A percentile compares a stretch with the other conserved stretches of the same genome.
phyloP scores from a whole-genome alignment of 37 sponge, comb jelly and placozoan genomes.

The Theonella swinhoei region DNA sequence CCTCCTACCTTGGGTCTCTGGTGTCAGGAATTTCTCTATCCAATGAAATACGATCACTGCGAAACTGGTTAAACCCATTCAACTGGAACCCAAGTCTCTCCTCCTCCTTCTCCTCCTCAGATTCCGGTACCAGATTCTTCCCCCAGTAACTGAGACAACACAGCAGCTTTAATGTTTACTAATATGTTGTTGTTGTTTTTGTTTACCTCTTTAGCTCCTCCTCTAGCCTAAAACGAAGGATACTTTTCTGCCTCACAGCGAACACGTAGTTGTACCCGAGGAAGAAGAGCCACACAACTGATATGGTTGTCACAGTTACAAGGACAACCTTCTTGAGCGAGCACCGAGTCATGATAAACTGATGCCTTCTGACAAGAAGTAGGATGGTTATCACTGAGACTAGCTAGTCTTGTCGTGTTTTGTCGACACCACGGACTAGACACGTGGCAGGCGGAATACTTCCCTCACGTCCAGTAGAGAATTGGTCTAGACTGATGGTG shows the following conservation, averaged over 20 bases:
- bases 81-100: constrained; percentile 70
- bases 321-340: constrained; percentile 12
- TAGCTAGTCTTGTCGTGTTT: too few species aligned
- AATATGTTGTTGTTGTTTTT: neutral
- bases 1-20: constrained; percentile 73
- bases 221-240: constrained; percentile 41
- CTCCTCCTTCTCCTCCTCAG: constrained; percentile 73
- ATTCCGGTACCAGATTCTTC: constrained; percentile 32
- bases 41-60: constrained; percentile 75
- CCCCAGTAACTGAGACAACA: constrained; percentile 15
- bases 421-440: too few species aligned
- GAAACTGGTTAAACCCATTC: constrained; percentile 88
- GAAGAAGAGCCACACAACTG: neutral
- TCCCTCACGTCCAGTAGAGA: too few species aligned
- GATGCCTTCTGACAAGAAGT: too few species aligned
- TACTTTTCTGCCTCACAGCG: constrained; percentile 46
- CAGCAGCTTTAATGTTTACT: neutral
- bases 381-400: too few species aligned
- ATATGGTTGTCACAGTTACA: neutral
- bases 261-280: constrained; percentile 3
- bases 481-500: too few species aligned
- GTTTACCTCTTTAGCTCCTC: constrained; percentile 23
- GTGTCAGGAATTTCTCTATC: constrained; percentile 89
- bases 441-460: too few species aligned
- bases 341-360: constrained; percentile 3